Evolutionary conservation across 2,113 vertebrate species (phyloP), one percentile per base, ranked within the genome.

Genomic region (Gila orcuttii): DNA sequence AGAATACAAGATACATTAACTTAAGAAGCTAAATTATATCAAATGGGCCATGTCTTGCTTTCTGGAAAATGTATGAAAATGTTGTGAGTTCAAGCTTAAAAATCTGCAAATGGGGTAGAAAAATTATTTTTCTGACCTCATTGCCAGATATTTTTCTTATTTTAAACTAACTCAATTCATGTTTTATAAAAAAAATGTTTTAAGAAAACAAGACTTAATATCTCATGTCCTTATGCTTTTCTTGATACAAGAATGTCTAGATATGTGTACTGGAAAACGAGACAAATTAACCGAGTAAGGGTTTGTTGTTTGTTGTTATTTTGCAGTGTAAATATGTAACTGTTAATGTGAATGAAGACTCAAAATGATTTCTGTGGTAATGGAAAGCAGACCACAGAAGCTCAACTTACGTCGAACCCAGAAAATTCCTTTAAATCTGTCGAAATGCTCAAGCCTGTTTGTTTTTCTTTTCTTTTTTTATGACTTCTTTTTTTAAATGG

Each of bases 381-480:
- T 31, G 25, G 7, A 55, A 55, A 77, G 13, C 75, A 55, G 47
- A 8, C 75, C 75, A 55, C 75, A 55, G 75, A 55, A 52, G 75
- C 50, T 77, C 45, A 55, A 77, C 75, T 77, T 33, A 15, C 12
- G 2, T 1, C 55, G 50, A 77, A 55, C 45, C 47, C 28, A 7
- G 50, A 55, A 12, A 55, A 55, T 77, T 31, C 39, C 71, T 76
- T 76, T 76, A 52, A 90, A 86, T 52, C 85, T 91, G 84, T 80
- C 25, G 33, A 50, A 92, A 89, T 88, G 81, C 88, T 45, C 13
- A 74, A 74, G 50, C 3, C 36, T 74, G 57, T 77, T 25, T 55
- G 50, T 64, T 64, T 33, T 36, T 23, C 15, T 83, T 36, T 76
- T 33, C 17, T 85, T 68, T 86, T 89, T 88, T 89, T 90, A 68